Evolutionary conservation across 1,140 invertebrate genomes (phyloP).

Genomic region (Drosophila novamexicana): DNA sequence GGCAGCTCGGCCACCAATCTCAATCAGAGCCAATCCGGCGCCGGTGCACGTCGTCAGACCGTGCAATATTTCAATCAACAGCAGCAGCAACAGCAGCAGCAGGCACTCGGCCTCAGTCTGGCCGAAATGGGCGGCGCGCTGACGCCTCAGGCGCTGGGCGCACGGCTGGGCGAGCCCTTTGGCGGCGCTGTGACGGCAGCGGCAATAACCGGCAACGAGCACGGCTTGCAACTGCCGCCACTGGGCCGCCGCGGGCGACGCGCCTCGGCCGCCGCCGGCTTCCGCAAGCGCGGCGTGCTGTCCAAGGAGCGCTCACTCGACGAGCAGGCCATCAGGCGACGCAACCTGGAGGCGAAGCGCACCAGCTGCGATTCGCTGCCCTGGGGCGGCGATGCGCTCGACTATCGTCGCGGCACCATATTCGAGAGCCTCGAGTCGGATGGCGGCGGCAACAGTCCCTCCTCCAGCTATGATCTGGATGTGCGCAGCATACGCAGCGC

Average conservation of each 20-base stretch:
- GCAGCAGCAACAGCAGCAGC: slow-evolving; percentile 25
- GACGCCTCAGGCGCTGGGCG: slow-evolving; percentile 69
- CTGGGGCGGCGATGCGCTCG: slow-evolving; percentile 76
- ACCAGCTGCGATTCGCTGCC: slow-evolving; percentile 83
- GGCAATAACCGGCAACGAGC: slow-evolving; percentile 30
- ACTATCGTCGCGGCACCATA: slow-evolving; percentile 77
- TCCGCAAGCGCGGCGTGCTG: slow-evolving; percentile 80
- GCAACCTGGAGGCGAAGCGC: slow-evolving; percentile 81
- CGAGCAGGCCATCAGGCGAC: slow-evolving; percentile 80
- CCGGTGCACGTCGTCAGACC: slow-evolving; percentile 72
- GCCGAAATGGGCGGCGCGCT: slow-evolving; percentile 74
- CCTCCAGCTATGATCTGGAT: slow-evolving; percentile 55
- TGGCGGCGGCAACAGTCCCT: slow-evolving; percentile 36
- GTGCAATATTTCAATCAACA: slow-evolving; percentile 79
- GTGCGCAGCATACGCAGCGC: slow-evolving; percentile 78
- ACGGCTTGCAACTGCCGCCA: slow-evolving; percentile 69
- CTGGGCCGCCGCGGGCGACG: slow-evolving; percentile 74
- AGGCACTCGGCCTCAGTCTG: slow-evolving; percentile 51
- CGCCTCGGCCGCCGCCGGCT: slow-evolving; percentile 72
- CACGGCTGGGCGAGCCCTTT: slow-evolving; percentile 63
- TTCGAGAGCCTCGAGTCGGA: slow-evolving; percentile 81
- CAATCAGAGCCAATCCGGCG: slow-evolving; percentile 20
- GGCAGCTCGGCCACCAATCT: slow-evolving; percentile 51
- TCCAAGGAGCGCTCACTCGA: slow-evolving; percentile 82
- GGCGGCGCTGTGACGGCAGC: slow-evolving; percentile 52